Evolutionary conservation across 2,797 vertebrate genomes (phyloP).

Genomic region (Myotis pilosus): DNA sequence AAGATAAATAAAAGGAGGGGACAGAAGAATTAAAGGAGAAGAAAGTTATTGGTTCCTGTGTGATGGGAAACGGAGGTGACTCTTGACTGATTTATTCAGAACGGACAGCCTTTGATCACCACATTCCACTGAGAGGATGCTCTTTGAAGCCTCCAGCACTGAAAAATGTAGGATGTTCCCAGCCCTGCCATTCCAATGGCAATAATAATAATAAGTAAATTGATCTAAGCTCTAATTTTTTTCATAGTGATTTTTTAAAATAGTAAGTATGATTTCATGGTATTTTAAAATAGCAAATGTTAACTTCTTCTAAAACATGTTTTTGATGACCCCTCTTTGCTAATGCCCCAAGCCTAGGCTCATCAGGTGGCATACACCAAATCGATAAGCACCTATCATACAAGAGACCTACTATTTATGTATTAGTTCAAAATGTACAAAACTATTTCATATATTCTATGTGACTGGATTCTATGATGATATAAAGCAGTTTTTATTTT

Average conservation of each 20-base stretch:
- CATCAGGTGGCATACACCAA: neutral
- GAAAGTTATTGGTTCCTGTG: neutral
- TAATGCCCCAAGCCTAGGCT: neutral
- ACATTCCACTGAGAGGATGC: too few relatives aligned
- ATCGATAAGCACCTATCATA: neutral
- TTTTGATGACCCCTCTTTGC: neutral
- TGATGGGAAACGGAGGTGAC: neutral
- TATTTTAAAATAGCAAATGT: neutral
- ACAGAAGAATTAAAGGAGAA: neutral
- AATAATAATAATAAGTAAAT: neutral
- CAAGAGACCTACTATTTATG: neutral
- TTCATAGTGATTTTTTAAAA: neutral
- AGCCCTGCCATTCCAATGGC: neutral
- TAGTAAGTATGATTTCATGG: neutral
- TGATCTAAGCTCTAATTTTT: neutral
- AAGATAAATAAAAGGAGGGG: neutral
- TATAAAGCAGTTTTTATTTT: neutral
- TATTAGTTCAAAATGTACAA: neutral
- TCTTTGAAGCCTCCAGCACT: neutral
- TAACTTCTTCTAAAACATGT: neutral
- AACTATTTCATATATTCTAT: neutral
- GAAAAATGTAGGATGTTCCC: neutral
- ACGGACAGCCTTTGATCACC: neutral
- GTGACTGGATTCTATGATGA: neutral
- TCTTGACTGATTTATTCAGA: neutral